Percentiles rank a stretch among this genome's conserved stretches.
phyloP scores from a whole-genome alignment of 2,888 invertebrate genomes.

The Amaurobius ferox region DNA sequence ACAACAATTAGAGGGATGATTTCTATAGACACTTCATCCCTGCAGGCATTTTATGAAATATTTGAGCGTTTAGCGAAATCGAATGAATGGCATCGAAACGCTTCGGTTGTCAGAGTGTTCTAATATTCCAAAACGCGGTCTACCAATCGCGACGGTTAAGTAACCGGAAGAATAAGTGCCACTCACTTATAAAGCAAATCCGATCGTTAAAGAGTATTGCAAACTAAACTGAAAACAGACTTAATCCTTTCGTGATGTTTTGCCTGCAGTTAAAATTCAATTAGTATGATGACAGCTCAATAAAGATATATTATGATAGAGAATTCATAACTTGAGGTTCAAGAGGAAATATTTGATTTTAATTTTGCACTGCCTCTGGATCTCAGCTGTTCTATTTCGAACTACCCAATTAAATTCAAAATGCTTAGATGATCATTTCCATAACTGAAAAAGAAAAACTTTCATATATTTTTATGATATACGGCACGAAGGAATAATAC shows the following conservation, averaged over 20 bases:
- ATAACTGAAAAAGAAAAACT: no score
- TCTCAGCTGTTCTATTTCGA: no score
- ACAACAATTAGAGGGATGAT: conserved; percentile 33
- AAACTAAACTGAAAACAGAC: neutral
- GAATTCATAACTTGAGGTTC: no score
- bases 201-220: neutral
- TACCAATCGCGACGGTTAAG: neutral
- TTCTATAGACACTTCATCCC: conserved; percentile 32
- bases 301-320: no score
- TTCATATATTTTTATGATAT: no score
- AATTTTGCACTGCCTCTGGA: no score
- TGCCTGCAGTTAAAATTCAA: no score
- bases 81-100: conserved; percentile 3
- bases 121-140: neutral
- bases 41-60: conserved; percentile 28
- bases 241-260: neutral
- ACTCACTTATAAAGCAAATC: neutral
- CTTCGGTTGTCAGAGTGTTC: conserved; percentile 1
- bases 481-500: no score
- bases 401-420: no score
- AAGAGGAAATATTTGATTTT: no score
- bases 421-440: no score
- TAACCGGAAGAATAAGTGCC: conserved; percentile 1
- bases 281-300: no score
- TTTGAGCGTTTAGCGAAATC: neutral